A percentile compares a stretch with the other conserved stretches of the same genome.
These are phyloP conservation scores for Peribatodes rhomboidaria DNA, from an alignment of 2,888 invertebrate species.

Conservation along the genomic window DNA sequence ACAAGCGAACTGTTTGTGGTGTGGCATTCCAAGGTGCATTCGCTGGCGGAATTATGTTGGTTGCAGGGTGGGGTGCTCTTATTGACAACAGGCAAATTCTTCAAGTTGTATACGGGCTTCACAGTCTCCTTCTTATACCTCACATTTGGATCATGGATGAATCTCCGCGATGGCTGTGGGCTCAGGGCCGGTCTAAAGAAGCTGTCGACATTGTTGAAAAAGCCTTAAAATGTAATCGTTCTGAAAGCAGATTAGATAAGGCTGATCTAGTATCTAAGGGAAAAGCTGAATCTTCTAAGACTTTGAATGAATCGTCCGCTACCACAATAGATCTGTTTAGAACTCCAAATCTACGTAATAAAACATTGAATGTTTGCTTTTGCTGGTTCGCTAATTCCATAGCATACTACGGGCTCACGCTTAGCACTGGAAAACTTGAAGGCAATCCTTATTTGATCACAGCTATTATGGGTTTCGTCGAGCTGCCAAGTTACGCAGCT, in stretches of 20 bases:
- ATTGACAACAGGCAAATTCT: conserved; percentile 90
- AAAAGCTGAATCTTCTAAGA: conserved; percentile 77
- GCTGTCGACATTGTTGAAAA: conserved; percentile 91
- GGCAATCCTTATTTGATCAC: conserved; percentile 94
- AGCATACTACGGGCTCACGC: conserved; percentile 94
- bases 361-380: conserved; percentile 92
- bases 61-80: conserved; percentile 93
- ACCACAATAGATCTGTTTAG: conserved; percentile 91
- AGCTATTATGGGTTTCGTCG: conserved; percentile 92
- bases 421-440: conserved; percentile 92
- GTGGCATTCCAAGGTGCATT: conserved; percentile 93
- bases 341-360: conserved; percentile 92
- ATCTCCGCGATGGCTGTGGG: conserved; percentile 96
- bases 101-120: conserved; percentile 93
- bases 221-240: conserved; percentile 91
- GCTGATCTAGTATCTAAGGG: conserved; percentile 89
- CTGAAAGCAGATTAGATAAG: conserved; percentile 87
- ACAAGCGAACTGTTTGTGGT: conserved; percentile 92
- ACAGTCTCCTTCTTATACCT: conserved; percentile 90
- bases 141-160: conserved; percentile 97
- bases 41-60: conserved; percentile 93
- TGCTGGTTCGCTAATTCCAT: conserved; percentile 96
- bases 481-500: conserved; percentile 92
- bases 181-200: conserved; percentile 91
- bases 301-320: conserved; percentile 75